A percentile compares a stretch with the other conserved stretches of the same genome.
Evolutionary conservation across 92 coral and sea anemone genomes (phyloP).

Genomic region (Isaurus tuberculatus): DNA sequence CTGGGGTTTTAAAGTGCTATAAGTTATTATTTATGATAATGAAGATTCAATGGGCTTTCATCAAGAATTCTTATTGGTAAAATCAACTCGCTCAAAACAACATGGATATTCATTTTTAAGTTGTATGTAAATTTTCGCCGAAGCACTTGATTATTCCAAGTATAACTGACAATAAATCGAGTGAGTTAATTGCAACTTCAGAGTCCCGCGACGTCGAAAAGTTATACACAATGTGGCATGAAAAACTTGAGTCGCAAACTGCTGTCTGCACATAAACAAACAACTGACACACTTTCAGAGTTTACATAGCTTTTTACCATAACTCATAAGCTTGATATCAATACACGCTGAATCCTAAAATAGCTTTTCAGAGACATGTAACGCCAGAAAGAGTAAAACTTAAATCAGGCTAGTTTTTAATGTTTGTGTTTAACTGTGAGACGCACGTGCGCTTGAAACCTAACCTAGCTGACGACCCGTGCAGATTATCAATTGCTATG

Average conservation of each 20-base stretch:
- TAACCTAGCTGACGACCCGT: background rate
- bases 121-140: constrained; percentile 74
- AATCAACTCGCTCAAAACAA: constrained; percentile 49
- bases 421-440: background rate
- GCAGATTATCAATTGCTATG: background rate
- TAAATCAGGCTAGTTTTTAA: background rate
- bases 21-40: constrained; percentile 39
- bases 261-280: constrained; percentile 24
- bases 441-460: background rate
- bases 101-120: constrained; percentile 29
- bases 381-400: background rate
- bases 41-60: constrained; percentile 2
- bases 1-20: constrained; percentile 32
- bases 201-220: constrained; percentile 30
- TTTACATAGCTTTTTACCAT: constrained; percentile 3
- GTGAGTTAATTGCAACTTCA: constrained; percentile 69
- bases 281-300: background rate
- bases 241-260: constrained; percentile 16
- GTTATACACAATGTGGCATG: constrained; percentile 9
- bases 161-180: constrained; percentile 57
- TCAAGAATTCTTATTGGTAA: constrained; percentile 33
- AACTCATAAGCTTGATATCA: background rate
- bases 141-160: constrained; percentile 69
- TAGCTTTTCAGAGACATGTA: background rate
- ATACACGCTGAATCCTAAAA: background rate